These are phyloP conservation scores for Cyprinella venusta DNA, from an alignment of 2,797 vertebrate genomes.

Conservation along the genomic window DNA sequence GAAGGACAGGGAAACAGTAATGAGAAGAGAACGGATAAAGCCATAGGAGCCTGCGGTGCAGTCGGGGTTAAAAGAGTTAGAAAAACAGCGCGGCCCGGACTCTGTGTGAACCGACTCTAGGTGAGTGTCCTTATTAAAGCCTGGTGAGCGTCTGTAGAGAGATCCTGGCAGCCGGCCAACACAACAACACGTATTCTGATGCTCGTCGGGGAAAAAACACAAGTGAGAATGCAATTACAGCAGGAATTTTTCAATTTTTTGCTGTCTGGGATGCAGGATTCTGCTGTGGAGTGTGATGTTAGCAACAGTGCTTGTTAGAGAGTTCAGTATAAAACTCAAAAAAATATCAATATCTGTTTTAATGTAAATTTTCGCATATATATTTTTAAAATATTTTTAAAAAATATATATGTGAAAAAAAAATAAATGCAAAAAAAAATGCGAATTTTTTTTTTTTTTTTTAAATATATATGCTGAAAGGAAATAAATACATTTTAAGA, in stretches of 20 bases:
- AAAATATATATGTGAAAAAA: too few relatives aligned
- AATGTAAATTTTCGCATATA: too few relatives aligned
- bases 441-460: too few relatives aligned
- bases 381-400: too few relatives aligned
- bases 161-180: conserved; percentile 36
- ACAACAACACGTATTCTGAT: conserved; percentile 39
- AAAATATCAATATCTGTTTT: background rate
- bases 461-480: too few relatives aligned
- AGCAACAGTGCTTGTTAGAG: background rate
- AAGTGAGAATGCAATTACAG: conserved; percentile 21
- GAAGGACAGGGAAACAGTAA: conserved; percentile 26
- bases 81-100: conserved; percentile 20
- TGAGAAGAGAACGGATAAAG: conserved; percentile 9
- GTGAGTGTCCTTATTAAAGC: conserved; percentile 57
- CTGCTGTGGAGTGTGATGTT: conserved; percentile 10
- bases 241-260: conserved; percentile 47
- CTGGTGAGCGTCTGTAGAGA: conserved; percentile 46
- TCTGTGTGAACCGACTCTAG: conserved; percentile 25
- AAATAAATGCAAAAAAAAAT: too few relatives aligned
- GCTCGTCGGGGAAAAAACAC: conserved; percentile 5
- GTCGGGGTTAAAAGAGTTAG: conserved; percentile 30
- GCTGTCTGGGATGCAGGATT: conserved; percentile 5
- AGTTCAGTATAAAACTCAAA: background rate
- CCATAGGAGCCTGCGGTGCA: conserved; percentile 15
- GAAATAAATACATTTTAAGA: too few relatives aligned